Base-by-base conservation (phyloP, 2,888 invertebrate species). In the Cenopis cana region DNA sequence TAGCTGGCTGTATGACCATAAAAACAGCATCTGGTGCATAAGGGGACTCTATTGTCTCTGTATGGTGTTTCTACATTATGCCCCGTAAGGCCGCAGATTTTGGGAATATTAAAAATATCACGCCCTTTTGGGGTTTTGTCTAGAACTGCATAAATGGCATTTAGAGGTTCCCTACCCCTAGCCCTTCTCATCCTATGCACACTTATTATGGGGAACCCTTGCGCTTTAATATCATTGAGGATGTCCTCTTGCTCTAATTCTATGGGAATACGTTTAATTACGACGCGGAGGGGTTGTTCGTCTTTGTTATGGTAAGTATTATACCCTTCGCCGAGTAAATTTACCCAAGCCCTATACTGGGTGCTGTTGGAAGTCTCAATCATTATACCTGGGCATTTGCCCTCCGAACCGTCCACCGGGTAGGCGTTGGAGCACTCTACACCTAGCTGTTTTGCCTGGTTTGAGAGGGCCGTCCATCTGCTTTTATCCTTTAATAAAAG, bases 191-290 rank as follows among this genome's bases (percentile, higher is more conserved):
- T 49, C 0, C 49, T 4, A n/a, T 49, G 49, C 0, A 49, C 49
- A 1, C n/a, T n/a, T 2, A 17, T 3, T 1, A 17, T 17, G 3
- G 49, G 49, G 49, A 2, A 49, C n/a, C 49, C 49, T 17, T 49
- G 49, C 0, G 0, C 8, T 2, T 8, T n/a, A 2, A 49, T 14
- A 6, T 6, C 12, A 0, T 49, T n/a, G 0, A 17, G n/a, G 6
- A 49, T 49, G 46, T 46, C 9, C 14, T n/a, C 1, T 8, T 49
- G n/a, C n/a, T n/a, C 46, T 1, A 46, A 6, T n/a, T 14, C 46
- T 0, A 46, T 0, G 9, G 46, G 46, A 2, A 46, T 11, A 6
- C 12, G 12, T n/a, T 46, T 46, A 6, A 46, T 46, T 0, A 46
- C 46, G 1, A n/a, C 46, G 6, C n/a, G 5, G 1, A 46, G 14